Evolutionary conservation across 2,113 vertebrate genomes (phyloP), one percentile per base, ranked within the genome.

Genomic region (Brachyhypopomus occidentalis): DNA sequence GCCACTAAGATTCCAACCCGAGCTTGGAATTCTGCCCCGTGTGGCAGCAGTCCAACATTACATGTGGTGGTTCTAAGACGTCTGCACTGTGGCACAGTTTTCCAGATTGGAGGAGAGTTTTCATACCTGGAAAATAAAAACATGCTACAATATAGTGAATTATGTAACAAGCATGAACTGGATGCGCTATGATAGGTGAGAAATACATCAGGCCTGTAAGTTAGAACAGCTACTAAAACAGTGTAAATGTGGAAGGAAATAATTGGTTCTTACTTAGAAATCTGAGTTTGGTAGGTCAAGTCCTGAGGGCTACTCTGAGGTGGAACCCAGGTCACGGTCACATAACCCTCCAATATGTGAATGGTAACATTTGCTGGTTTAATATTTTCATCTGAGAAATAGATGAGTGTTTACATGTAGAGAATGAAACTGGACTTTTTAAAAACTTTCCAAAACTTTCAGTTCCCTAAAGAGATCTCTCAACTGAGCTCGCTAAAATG

Each of bases 321-420:
- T n/a, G 20, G 38, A 4, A 78, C 38, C 93, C 93, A 94, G 41
- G 23, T 3, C 17, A 85, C 72, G 0, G 64, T 81, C n/a, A 90
- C 88, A 6, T 90, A 85, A 0, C 88, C 93, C 23, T 94, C 93
- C 74, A 64, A 71, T 77, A 92, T 87, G 9, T 88, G 48, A 20
- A 91, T 82, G 0, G 0, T 11, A 41, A 92, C 22, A 2, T 88
- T 73, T 1, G n/a, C 25, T 73, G 83, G 4, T 38, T 82, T 72
- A 0, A 87, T 0, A 0, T 0, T 0, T 4, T 25, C 0, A 22
- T 84, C 92, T 92, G 79, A 20, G 0, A 84, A 20, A 80, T 14
- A 73, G 62, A 74, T 0, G 45, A 59, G 20, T 25, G 19, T 59
- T 56, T 23, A 14, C 12, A 19, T 16, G 8, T 56, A 20, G 17